Base-by-base conservation (phyloP, 2,888 invertebrate genomes). In the Eupithecia inturbata region DNA sequence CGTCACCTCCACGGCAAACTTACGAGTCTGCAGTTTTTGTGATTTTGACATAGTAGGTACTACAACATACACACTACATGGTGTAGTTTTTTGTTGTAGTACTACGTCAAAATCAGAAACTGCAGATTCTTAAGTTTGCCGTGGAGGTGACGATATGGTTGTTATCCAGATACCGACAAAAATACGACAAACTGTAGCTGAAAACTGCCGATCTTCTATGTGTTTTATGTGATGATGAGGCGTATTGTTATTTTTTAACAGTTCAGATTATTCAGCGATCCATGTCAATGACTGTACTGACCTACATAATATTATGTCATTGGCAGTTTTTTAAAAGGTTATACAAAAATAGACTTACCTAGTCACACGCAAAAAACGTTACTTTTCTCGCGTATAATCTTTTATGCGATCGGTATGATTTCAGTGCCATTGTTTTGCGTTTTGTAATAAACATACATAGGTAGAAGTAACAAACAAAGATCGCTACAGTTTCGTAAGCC, bases 341-440 rank as follows among this genome's bases (percentile, higher is more conserved):
- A 12, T 5, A 26, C 49, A 57, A 57, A 53, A 57, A 57, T 57
- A 26, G 14, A 57, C 26, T 12, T 57, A 57, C 26, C 10, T 53
- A 53, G 26, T 26, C 63, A 72, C 53, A 70, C 63, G 62, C 14
- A 66, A 67, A 70, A 62, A 68, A 75, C 62, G 74, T 72, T 72
- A 74, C 72, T 76, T 72, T 76, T 72, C 68, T 74, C 72, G 74
- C 68, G 49, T 10, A 19, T 49, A n/a, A n/a, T 53, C 49, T 53
- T 53, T 53, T 53, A 53, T 22, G 22, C 22, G 49, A 22, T 53
- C 49, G n/a, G 22, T 22, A 14, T 53, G 36, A 63, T 68, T 72
- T 14, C 14, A 63, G 53, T 53, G 57, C 57, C 57, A 57, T 57
- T 57, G 57, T 57, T 57, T 57, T 57, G 57, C 26, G 57, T 26